A percentile compares a stretch with the other conserved stretches of the same genome.
Evolutionary conservation across 2,888 invertebrate genomes (phyloP).

Genomic region (Drosophila antonietae): DNA sequence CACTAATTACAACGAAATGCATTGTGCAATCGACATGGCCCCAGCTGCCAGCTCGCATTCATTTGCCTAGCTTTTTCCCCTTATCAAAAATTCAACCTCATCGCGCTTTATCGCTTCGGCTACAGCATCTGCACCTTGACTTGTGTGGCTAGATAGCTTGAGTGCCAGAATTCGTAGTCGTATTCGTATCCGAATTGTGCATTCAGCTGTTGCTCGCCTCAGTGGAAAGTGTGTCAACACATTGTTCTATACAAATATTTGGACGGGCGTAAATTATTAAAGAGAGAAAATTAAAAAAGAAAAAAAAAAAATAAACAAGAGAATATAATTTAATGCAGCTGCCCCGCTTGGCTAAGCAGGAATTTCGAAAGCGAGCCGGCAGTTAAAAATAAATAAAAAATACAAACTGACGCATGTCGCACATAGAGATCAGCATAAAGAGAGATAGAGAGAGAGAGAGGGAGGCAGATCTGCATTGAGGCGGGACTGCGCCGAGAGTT

Average conservation of each 20-base stretch:
- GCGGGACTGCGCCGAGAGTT: background rate
- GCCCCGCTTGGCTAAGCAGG: slow-evolving; percentile 54
- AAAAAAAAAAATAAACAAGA: slow-evolving; percentile 7
- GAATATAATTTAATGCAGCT: background rate
- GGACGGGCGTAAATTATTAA: slow-evolving; percentile 38
- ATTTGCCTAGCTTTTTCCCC: no score
- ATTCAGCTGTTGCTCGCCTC: slow-evolving; percentile 44
- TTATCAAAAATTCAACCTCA: slow-evolving; percentile 8
- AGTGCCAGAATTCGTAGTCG: slow-evolving; percentile 31
- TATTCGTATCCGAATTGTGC: slow-evolving; percentile 43
- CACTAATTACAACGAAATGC: slow-evolving; percentile 46
- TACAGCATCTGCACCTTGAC: slow-evolving; percentile 36
- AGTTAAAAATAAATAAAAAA: slow-evolving; percentile 22
- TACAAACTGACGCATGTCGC: slow-evolving; percentile 8
- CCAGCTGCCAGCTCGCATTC: slow-evolving; percentile 4
- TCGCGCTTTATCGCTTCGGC: slow-evolving; percentile 5
- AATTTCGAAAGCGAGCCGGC: slow-evolving; percentile 55
- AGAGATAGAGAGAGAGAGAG: no score
- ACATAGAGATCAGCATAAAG: slow-evolving; percentile 26
- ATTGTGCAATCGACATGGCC: slow-evolving; percentile 41
- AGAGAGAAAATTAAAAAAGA: background rate
- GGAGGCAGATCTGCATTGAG: background rate
- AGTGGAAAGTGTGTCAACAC: slow-evolving; percentile 58
- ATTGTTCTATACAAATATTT: slow-evolving; percentile 67
- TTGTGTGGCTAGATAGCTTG: slow-evolving; percentile 12